Evolutionary conservation across 2,888 invertebrate species (phyloP).

Genomic region (Drosophila helvetica): DNA sequence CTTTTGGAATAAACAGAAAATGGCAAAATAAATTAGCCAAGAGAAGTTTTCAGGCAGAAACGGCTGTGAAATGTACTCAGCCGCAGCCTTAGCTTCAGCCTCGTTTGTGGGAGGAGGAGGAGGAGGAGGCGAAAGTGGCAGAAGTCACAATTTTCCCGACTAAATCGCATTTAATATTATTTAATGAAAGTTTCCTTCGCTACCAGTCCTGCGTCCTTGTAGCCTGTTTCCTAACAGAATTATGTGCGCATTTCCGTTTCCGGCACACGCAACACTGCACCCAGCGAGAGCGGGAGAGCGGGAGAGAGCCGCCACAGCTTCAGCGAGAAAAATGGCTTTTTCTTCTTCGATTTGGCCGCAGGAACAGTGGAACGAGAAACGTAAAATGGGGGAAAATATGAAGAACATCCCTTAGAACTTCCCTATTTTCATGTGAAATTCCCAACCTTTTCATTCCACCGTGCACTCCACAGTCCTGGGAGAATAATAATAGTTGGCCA

Average conservation of each 20-base stretch:
- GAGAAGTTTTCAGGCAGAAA: constrained; percentile 58
- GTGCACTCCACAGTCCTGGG: constrained; percentile 26
- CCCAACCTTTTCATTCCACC: constrained; percentile 7
- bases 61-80: constrained; percentile 67
- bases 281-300: not conserved
- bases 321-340: constrained; percentile 37
- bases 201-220: constrained; percentile 19
- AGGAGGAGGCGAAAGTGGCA: not conserved
- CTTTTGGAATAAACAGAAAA: constrained; percentile 37
- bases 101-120: not conserved
- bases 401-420: too few relatives aligned
- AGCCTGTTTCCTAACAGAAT: constrained; percentile 58
- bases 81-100: constrained; percentile 9
- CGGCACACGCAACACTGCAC: constrained; percentile 57
- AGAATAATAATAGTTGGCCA: constrained; percentile 33
- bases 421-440: too few relatives aligned
- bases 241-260: constrained; percentile 75
- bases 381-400: too few relatives aligned
- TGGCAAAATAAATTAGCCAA: constrained; percentile 68
- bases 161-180: constrained; percentile 61
- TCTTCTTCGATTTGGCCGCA: constrained; percentile 20
- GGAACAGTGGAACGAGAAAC: constrained; percentile 2
- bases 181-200: constrained; percentile 61
- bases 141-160: constrained; percentile 10
- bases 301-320: not conserved